Evolutionary conservation across 2,888 invertebrate genomes (phyloP).

Genomic region (Torymus auratus): DNA sequence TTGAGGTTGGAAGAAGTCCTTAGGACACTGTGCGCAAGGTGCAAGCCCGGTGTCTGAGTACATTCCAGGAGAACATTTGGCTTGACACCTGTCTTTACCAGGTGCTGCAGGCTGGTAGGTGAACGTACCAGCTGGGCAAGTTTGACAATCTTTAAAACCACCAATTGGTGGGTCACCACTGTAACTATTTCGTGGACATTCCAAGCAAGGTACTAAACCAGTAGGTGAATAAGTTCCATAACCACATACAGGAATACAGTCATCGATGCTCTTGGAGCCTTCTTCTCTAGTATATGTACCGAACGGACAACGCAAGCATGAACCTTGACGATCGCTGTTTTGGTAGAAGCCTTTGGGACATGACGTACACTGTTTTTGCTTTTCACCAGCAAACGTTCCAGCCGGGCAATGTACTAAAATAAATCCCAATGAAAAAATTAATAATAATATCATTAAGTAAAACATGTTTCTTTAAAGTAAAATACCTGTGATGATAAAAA

Average conservation of each 20-base stretch:
- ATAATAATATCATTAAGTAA: neutral
- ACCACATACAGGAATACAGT: constrained; percentile 96
- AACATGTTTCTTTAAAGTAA: neutral
- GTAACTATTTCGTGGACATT: constrained; percentile 95
- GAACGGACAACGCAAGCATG: constrained; percentile 92
- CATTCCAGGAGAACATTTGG: constrained; percentile 92
- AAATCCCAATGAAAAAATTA: constrained; percentile 35
- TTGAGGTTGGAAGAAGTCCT: constrained; percentile 92
- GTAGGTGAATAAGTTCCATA: constrained; percentile 97
- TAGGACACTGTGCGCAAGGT: constrained; percentile 94
- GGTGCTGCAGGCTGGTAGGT: constrained; percentile 95
- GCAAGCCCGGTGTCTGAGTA: constrained; percentile 96
- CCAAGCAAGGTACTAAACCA: constrained; percentile 91
- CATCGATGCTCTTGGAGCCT: constrained; percentile 90
- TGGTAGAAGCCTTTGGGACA: constrained; percentile 96
- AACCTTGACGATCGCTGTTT: constrained; percentile 92
- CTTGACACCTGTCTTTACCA: constrained; percentile 88
- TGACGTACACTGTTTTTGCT: constrained; percentile 92
- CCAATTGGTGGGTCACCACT: constrained; percentile 91
- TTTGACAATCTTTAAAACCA: constrained; percentile 95
- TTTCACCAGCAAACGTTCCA: constrained; percentile 94
- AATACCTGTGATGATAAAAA: neutral
- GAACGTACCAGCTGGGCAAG: constrained; percentile 92
- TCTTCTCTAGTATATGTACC: constrained; percentile 95
- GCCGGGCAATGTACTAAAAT: constrained; percentile 92